Evolutionary conservation across 2,888 invertebrate species (phyloP).

Genomic region (Catonia carolina): DNA sequence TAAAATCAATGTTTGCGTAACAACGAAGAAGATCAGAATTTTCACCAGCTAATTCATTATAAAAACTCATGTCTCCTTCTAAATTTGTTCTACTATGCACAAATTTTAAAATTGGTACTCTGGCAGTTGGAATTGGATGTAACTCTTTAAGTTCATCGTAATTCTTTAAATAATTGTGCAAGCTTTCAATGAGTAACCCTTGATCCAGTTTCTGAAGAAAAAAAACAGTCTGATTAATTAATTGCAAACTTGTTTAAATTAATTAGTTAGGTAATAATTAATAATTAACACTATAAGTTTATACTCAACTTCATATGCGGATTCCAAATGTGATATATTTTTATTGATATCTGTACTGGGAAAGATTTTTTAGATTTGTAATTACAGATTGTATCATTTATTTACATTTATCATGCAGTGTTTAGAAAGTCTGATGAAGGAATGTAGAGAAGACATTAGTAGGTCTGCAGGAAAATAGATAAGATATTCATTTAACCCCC

Average conservation of each 20-base stretch:
- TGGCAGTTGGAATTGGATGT: constrained; percentile 49
- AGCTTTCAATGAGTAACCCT: constrained; percentile 40
- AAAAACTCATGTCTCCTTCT: constrained; percentile 54
- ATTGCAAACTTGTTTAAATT: background rate
- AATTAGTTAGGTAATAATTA: no score
- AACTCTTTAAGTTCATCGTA: constrained; percentile 41
- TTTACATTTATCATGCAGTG: no score
- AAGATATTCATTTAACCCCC: no score
- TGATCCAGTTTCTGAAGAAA: constrained; percentile 37
- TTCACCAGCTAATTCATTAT: constrained; percentile 50
- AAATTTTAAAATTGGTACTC: constrained; percentile 57
- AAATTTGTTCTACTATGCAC: constrained; percentile 40
- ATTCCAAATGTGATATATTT: no score
- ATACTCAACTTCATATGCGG: no score
- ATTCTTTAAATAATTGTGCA: constrained; percentile 41
- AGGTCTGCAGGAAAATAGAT: no score
- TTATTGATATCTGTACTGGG: no score
- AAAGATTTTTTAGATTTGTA: no score
- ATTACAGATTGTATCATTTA: no score
- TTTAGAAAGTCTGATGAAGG: no score
- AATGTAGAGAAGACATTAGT: no score
- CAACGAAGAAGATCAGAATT: constrained; percentile 48
- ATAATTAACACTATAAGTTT: background rate
- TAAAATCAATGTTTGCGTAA: constrained; percentile 47
- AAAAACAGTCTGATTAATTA: constrained; percentile 3